Conservation (phyloP, 2,113 vertebrate species). For the Corythornis vintsioides region DNA sequence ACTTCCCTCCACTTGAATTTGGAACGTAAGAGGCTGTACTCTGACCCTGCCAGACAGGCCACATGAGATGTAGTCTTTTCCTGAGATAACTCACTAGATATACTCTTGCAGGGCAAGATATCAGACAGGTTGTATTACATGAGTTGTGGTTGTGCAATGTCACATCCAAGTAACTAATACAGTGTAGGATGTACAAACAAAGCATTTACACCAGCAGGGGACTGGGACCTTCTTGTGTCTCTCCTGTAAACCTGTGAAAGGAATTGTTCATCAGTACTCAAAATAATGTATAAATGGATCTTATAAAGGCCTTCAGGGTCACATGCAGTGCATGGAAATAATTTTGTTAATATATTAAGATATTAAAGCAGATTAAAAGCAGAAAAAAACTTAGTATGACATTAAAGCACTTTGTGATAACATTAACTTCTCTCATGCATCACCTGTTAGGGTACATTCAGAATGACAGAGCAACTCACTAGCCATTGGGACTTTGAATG, state of each 20-base stretch:
- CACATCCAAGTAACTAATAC: neutral
- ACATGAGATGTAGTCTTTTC: neutral
- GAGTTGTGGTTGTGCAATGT: neutral
- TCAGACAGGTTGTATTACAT: neutral
- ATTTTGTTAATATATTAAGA: neutral
- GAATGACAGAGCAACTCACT: neutral
- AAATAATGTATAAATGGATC: neutral
- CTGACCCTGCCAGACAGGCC: neutral
- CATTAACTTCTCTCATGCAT: neutral
- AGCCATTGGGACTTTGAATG: neutral
- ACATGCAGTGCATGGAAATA: neutral
- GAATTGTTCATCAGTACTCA: neutral
- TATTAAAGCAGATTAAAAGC: neutral
- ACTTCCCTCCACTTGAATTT: slow-evolving; percentile 7
- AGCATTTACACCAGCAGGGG: neutral
- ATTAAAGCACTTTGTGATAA: neutral
- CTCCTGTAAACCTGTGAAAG: neutral
- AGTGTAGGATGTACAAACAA: neutral
- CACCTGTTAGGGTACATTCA: neutral
- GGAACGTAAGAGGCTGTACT: neutral
- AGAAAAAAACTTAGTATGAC: neutral
- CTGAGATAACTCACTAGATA: neutral
- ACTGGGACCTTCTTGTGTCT: neutral
- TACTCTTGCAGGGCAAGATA: neutral
- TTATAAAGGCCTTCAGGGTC: neutral